These are phyloP conservation scores for Lepisosteus oculatus DNA, from an alignment of 2,113 vertebrate genomes.

Conservation along the genomic window DNA sequence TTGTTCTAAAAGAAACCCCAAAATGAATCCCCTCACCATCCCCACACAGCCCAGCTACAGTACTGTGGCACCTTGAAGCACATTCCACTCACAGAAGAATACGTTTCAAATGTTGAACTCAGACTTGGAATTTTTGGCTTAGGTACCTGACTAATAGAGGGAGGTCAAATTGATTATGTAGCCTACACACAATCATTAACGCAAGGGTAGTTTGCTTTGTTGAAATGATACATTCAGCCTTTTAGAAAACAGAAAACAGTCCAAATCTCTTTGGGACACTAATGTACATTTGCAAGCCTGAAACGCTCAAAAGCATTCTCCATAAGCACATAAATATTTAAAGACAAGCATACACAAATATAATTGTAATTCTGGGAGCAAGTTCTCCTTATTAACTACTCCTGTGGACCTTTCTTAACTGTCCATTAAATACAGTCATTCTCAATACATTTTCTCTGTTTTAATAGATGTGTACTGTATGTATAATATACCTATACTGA, in stretches of 20 bases:
- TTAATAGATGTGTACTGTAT: not conserved
- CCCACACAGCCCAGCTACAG: no score
- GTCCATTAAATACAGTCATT: not conserved
- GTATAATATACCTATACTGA: constrained; percentile 25
- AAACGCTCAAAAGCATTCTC: constrained; percentile 21
- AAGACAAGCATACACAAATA: constrained; percentile 56
- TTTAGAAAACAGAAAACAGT: constrained; percentile 21
- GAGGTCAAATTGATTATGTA: no score
- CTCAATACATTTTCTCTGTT: not conserved
- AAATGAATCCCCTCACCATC: no score
- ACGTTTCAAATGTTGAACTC: no score
- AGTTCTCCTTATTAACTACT: constrained; percentile 1
- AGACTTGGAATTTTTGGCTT: no score
- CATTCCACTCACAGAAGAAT: no score
- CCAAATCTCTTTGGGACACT: constrained; percentile 52
- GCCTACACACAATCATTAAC: no score
- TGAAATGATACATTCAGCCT: constrained; percentile 53
- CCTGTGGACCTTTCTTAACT: not conserved
- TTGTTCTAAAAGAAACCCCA: no score
- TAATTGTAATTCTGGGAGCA: constrained; percentile 49
- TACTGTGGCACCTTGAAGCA: no score
- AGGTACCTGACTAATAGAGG: no score
- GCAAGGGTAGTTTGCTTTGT: not conserved
- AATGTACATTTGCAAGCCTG: constrained; percentile 51
- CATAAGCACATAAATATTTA: constrained; percentile 62